Evolutionary conservation across 2,113 vertebrate genomes (phyloP).

Genomic region (Siniperca chuatsi): DNA sequence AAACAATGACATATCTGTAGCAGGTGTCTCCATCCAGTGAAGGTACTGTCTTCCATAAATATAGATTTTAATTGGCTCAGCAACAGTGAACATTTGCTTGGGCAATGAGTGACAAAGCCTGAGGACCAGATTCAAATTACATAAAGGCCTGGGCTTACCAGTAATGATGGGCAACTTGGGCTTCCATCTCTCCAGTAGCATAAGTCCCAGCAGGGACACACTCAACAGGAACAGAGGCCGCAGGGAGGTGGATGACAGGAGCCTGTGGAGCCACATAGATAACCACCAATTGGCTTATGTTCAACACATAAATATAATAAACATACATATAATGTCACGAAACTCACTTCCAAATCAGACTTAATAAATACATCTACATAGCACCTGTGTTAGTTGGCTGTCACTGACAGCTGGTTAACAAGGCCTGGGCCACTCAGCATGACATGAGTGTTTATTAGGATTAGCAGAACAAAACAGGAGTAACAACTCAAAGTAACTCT

Average conservation of each 20-base stretch:
- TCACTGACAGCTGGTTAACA: slow-evolving; percentile 46
- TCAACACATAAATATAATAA: neutral
- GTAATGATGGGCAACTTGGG: slow-evolving; percentile 87
- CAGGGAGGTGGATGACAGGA: slow-evolving; percentile 93
- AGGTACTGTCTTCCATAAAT: neutral
- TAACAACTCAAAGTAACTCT: slow-evolving; percentile 10
- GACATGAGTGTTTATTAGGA: slow-evolving; percentile 25
- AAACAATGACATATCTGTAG: neutral
- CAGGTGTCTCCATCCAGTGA: neutral
- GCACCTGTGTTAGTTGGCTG: neutral
- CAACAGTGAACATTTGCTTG: neutral
- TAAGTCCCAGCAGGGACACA: slow-evolving; percentile 89
- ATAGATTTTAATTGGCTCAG: neutral
- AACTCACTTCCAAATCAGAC: neutral
- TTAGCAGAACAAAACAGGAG: slow-evolving; percentile 1
- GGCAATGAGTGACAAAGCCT: slow-evolving; percentile 5
- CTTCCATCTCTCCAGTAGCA: slow-evolving; percentile 94
- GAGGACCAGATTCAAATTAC: neutral
- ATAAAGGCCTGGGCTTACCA: slow-evolving; percentile 75
- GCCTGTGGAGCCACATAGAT: slow-evolving; percentile 81
- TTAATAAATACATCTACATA: neutral
- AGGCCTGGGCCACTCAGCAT: slow-evolving; percentile 42
- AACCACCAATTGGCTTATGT: neutral
- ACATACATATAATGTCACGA: neutral
- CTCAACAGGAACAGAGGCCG: slow-evolving; percentile 93